These are phyloP conservation scores for Acanthurus lineatus DNA, from an alignment of 2,797 vertebrate species.

Conservation along the genomic window DNA sequence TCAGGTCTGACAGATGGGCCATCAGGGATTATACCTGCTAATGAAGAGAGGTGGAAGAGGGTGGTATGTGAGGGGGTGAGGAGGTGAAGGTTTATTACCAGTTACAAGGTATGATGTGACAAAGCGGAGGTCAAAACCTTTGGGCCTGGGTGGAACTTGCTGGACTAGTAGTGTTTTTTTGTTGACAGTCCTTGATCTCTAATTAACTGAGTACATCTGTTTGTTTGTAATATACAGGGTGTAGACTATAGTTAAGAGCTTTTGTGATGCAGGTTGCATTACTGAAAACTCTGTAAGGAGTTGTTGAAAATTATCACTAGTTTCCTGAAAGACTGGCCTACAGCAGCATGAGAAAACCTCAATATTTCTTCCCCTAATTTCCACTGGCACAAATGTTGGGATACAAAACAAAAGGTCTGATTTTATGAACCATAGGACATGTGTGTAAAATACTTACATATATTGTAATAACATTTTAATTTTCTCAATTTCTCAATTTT, in stretches of 20 bases:
- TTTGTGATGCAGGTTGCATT: neutral
- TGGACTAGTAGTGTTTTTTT: neutral
- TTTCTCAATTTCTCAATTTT: neutral
- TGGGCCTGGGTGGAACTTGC: neutral
- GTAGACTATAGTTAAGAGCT: neutral
- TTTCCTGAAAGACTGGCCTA: too few relatives aligned
- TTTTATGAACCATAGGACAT: neutral
- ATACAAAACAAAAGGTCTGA: neutral
- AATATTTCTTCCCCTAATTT: neutral
- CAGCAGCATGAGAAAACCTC: neutral
- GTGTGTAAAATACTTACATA: neutral
- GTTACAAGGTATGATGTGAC: slow-evolving; percentile 38
- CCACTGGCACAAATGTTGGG: neutral
- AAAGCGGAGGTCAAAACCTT: neutral
- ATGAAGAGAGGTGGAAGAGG: slow-evolving; percentile 66
- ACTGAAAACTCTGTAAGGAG: too few relatives aligned
- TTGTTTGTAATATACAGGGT: neutral
- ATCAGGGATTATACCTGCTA: slow-evolving; percentile 81
- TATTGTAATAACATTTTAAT: neutral
- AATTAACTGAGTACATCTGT: neutral
- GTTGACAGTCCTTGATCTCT: neutral
- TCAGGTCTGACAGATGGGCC: slow-evolving; percentile 82
- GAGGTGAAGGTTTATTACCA: slow-evolving; percentile 34
- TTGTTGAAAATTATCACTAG: too few relatives aligned
- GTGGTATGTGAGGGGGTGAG: neutral